These are phyloP conservation scores for Heliconius hermathena DNA, from an alignment of 1,140 invertebrate species.

Conservation along the genomic window DNA sequence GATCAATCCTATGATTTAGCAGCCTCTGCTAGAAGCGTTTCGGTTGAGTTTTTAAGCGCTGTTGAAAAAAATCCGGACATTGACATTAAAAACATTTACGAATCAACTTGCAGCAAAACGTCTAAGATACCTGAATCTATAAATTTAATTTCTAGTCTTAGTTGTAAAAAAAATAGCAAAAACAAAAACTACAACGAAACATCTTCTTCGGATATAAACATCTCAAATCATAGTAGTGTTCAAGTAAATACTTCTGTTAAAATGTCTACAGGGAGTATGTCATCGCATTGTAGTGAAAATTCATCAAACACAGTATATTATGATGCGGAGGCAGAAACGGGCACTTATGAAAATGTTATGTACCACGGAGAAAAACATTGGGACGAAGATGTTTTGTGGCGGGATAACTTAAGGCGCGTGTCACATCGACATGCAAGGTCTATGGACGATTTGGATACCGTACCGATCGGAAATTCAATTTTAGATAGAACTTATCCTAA, in stretches of 20 bases:
- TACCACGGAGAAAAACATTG: conserved; percentile 86
- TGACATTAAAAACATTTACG: conserved; percentile 89
- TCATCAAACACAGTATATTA: conserved; percentile 77
- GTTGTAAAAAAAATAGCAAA: conserved; percentile 76
- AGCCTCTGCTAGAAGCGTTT: conserved; percentile 85
- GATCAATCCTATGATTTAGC: conserved; percentile 83
- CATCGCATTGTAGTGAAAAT: conserved; percentile 74
- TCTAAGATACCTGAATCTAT: conserved; percentile 82
- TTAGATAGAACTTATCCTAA: conserved; percentile 56
- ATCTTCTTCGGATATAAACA: conserved; percentile 50
- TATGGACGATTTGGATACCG: conserved; percentile 88
- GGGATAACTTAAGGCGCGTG: conserved; percentile 89
- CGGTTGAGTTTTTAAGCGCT: conserved; percentile 85
- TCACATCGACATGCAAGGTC: conserved; percentile 91
- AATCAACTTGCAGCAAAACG: conserved; percentile 84
- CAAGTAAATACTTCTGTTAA: conserved; percentile 53
- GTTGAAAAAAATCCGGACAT: conserved; percentile 87
- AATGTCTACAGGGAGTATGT: conserved; percentile 72
- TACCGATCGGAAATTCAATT: conserved; percentile 61
- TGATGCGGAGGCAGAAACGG: conserved; percentile 72
- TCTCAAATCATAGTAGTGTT: conserved; percentile 42
- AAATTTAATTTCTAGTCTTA: conserved; percentile 75
- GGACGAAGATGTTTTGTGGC: conserved; percentile 92
- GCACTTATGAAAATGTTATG: conserved; percentile 76
- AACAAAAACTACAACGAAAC: conserved; percentile 51